Conservation (phyloP, 1,140 invertebrate species). For the Drosophila persimilis region DNA sequence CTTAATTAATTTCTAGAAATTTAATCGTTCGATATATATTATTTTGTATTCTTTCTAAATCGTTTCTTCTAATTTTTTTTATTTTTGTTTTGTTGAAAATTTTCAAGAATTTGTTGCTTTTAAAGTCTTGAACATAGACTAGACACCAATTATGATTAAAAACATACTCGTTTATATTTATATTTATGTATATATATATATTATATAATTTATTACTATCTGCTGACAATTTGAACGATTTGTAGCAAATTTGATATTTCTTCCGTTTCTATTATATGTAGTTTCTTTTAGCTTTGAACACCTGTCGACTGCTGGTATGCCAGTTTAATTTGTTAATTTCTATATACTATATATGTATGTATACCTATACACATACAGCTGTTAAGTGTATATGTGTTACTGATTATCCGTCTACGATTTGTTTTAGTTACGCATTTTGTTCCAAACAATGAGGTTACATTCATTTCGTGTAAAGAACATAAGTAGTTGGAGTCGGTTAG, state of each 20-base stretch:
- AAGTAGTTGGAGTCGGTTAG: conserved; percentile 64
- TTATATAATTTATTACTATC: conserved; percentile 38
- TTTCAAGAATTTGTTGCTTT: conserved; percentile 79
- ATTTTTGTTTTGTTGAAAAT: conserved; percentile 36
- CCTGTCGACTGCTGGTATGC: conserved; percentile 79
- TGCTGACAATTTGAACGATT: conserved; percentile 26
- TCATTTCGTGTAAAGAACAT: conserved; percentile 34
- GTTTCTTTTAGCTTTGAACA: conserved; percentile 67
- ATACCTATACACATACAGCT: conserved; percentile 31
- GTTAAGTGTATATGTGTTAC: conserved; percentile 46
- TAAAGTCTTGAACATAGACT: conserved; percentile 81
- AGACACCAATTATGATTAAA: conserved; percentile 81
- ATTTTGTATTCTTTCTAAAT: conserved; percentile 43
- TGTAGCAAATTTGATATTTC: conserved; percentile 61
- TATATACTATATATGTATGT: conserved; percentile 13
- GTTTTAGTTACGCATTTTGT: conserved; percentile 70
- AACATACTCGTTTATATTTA: conserved; percentile 53
- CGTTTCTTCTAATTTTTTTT: conserved; percentile 28
- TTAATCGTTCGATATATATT: conserved; percentile 52
- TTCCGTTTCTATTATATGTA: conserved; percentile 55
- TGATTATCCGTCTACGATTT: conserved; percentile 70
- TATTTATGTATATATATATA: conserved; percentile 14
- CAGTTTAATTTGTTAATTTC: conserved; percentile 70
- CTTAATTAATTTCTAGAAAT: conserved; percentile 70
- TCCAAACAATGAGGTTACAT: conserved; percentile 67